Evolutionary conservation across 2,888 invertebrate species (phyloP).

Genomic region (Dyspetes luteomarginatus): DNA sequence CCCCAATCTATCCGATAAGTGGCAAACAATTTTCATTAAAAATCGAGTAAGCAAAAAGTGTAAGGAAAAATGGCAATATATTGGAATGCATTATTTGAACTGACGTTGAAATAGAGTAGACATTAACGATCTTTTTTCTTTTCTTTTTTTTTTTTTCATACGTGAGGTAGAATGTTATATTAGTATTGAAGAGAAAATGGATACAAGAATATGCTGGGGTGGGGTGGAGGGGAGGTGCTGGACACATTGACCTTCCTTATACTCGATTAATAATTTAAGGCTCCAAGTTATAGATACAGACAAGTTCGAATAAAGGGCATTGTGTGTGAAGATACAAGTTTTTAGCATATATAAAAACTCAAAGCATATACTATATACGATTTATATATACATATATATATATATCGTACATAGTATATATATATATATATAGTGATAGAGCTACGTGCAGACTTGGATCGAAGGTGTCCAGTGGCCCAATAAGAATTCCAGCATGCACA

Average conservation of each 20-base stretch:
- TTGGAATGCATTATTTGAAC: constrained; percentile 18
- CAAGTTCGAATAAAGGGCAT: constrained; percentile 47
- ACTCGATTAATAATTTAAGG: constrained; percentile 71
- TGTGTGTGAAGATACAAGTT: not conserved
- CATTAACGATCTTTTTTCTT: constrained; percentile 22
- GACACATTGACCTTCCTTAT: constrained; percentile 73
- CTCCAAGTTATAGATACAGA: constrained; percentile 14
- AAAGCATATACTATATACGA: not conserved
- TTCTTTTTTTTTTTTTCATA: no score
- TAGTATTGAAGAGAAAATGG: not conserved
- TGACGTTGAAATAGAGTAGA: constrained; percentile 10
- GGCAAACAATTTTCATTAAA: not conserved
- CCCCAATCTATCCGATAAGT: no score
- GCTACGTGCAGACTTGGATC: constrained; percentile 17
- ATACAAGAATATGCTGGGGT: not conserved
- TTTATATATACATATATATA: no score
- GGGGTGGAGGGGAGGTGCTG: constrained; percentile 37
- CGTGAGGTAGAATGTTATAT: not conserved
- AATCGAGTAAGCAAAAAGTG: not conserved
- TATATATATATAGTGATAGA: no score
- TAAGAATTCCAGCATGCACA: constrained; percentile 15
- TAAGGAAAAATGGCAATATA: not conserved
- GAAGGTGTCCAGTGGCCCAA: constrained; percentile 25
- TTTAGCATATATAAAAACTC: not conserved
- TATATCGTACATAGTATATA: no score